Evolutionary conservation across 2,113 vertebrate species (phyloP).

Genomic region (Cyprinodon tularosa): DNA sequence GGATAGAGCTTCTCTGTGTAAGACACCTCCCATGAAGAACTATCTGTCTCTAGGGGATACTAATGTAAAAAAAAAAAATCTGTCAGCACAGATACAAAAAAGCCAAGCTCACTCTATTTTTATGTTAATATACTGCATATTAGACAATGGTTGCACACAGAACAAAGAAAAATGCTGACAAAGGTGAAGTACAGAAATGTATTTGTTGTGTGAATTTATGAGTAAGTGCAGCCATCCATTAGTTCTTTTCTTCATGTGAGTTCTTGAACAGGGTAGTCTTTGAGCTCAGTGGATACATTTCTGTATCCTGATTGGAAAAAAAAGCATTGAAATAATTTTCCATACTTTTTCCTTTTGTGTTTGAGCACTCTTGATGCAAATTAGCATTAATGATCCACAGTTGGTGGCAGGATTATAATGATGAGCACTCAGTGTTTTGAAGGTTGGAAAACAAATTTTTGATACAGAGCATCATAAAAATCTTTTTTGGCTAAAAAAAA

Average conservation of each 20-base stretch:
- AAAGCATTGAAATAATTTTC: conserved; percentile 30
- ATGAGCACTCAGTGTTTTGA: conserved; percentile 17
- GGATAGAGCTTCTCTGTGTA: conserved; percentile 66
- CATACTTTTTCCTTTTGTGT: conserved; percentile 20
- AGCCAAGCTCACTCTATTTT: conserved; percentile 24
- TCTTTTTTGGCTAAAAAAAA: background rate
- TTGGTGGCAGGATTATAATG: conserved; percentile 19
- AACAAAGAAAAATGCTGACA: conserved; percentile 67
- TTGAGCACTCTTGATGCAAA: conserved; percentile 59
- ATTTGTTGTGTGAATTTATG: conserved; percentile 42
- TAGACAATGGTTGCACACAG: conserved; percentile 44
- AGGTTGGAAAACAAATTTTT: background rate
- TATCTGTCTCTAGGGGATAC: conserved; percentile 67
- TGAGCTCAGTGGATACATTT: conserved; percentile 12
- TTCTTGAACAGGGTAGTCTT: conserved; percentile 37
- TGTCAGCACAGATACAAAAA: conserved; percentile 63
- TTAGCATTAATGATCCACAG: conserved; percentile 50
- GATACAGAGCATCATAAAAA: background rate
- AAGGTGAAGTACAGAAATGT: conserved; percentile 41
- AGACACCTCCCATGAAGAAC: conserved; percentile 71
- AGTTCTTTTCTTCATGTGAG: conserved; percentile 12
- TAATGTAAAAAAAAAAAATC: conserved; percentile 58
- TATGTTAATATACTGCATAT: conserved; percentile 27
- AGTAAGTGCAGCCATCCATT: conserved; percentile 37
- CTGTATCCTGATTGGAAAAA: conserved; percentile 21